Evolutionary conservation across 2,113 vertebrate species (phyloP), one percentile per base, ranked within the genome.

Genomic region (Noctilio leporinus): DNA sequence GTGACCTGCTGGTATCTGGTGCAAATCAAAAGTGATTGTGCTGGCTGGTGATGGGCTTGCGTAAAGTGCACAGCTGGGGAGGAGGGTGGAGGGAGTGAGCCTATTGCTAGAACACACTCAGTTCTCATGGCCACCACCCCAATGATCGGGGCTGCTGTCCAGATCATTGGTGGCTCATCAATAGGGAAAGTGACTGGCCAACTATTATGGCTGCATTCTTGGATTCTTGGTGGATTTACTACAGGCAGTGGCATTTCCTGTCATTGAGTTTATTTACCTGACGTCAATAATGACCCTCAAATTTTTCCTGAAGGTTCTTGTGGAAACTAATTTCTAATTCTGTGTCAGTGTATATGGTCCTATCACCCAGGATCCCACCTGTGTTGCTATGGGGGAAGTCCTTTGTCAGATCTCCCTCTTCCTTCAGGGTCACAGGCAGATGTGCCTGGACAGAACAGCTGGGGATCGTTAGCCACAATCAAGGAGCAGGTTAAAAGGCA

Each of bases 381-480:
- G 92, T 43, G 70, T 51, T 73, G 81, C 70, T 95, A 12, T 73
- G 70, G 38, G 92, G 86, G 38, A 19, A 76, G 72, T 51, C 38
- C 64, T 83, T 38, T 38, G 80, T 73, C 69, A 89, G 55, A 80
- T 86, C 80, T 88, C 89, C 82, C 51, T 77, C 38, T n/a, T 7
- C 20, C 38, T 47, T 81, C 15, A 10, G 76, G 72, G 76, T 72
- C 92, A 72, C 76, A 47, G 92, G 94, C 96, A 96, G 95, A 94
- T 96, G 94, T 95, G 87, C 96, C 89, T 3, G 12, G 86, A 96
- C 97, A 97, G 16, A 83, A 96, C 97, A 97, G 97, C 97, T 97
- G 97, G 96, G 96, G 97, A 96, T 97, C 94, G 15, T 97, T 97
- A 97, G 92, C 85, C 51, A 92, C 88, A 96, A 97, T 97, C 96